Percentiles rank a stretch among this genome's conserved stretches.
Evolutionary conservation across 1,140 invertebrate species (phyloP).

Genomic region (Drosophila pseudoobscura): DNA sequence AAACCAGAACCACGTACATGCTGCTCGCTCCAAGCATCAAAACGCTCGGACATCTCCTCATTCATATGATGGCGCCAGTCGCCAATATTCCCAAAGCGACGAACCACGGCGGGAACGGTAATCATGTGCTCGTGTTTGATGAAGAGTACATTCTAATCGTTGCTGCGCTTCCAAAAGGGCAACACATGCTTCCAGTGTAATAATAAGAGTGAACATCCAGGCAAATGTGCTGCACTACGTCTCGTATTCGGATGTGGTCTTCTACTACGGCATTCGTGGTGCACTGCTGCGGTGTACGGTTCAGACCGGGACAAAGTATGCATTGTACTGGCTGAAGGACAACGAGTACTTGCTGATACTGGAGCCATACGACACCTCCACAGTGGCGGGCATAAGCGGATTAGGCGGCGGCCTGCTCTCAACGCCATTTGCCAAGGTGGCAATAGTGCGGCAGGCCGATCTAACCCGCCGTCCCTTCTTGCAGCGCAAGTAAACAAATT

Average conservation of each 20-base stretch:
- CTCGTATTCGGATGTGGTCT: not conserved
- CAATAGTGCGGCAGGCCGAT: conserved; percentile 35
- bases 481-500: conserved; percentile 34
- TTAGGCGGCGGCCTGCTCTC: conserved; percentile 20
- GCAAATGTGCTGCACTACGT: conserved; percentile 9
- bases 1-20: conserved; percentile 87
- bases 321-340: conserved; percentile 9
- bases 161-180: no score
- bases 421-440: conserved; percentile 37
- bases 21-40: conserved; percentile 90
- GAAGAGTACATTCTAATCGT: conserved; percentile 82
- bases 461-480: conserved; percentile 7
- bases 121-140: conserved; percentile 95
- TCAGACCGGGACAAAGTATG: conserved; percentile 1
- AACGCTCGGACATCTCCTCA: conserved; percentile 87
- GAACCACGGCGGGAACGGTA: conserved; percentile 86
- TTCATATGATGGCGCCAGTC: conserved; percentile 94
- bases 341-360: conserved; percentile 3
- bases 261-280: conserved; percentile 18
- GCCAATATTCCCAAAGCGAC: conserved; percentile 90
- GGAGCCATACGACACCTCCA: not conserved
- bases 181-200: no score
- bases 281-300: conserved; percentile 2
- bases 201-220: conserved; percentile 40
- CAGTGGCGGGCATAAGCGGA: conserved; percentile 6